These are phyloP conservation scores for Pristionchus exspectatus DNA, from an alignment of 2,888 invertebrate species.

Conservation along the genomic window DNA sequence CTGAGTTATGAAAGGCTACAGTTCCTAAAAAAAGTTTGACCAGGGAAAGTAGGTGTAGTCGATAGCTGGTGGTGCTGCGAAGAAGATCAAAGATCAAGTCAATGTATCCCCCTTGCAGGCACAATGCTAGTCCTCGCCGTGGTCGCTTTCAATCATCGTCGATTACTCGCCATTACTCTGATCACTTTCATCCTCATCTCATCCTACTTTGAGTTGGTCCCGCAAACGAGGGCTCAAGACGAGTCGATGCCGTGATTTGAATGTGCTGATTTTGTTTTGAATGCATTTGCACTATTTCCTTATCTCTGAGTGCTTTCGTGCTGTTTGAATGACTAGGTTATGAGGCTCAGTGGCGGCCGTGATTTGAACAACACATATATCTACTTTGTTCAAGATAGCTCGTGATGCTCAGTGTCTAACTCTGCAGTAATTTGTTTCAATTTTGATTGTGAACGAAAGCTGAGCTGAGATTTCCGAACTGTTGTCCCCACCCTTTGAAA, in stretches of 20 bases:
- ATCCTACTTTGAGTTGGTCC: constrained; percentile 34
- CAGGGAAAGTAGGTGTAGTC: too few species aligned
- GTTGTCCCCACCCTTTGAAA: too few species aligned
- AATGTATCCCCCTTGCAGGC: background rate
- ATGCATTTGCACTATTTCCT: too few species aligned
- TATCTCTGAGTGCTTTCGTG: too few species aligned
- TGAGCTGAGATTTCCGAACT: too few species aligned
- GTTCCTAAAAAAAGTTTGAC: too few species aligned
- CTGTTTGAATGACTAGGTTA: too few species aligned
- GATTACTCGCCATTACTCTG: background rate
- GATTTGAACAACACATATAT: background rate
- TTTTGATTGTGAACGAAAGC: too few species aligned
- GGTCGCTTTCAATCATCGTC: constrained; percentile 9
- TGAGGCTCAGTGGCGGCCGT: background rate
- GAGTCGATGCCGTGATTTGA: background rate
- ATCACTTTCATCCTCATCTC: background rate
- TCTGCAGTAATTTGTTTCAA: too few species aligned
- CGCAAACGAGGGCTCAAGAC: background rate
- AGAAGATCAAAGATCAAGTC: background rate
- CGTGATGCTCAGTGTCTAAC: background rate
- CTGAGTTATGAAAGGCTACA: too few species aligned
- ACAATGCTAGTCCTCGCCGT: background rate
- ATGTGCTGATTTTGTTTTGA: too few species aligned
- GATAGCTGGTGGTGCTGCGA: too few species aligned
- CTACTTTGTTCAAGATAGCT: background rate